Conservation (phyloP, 1,140 invertebrate species). For the Bilobella aurantiaca region DNA sequence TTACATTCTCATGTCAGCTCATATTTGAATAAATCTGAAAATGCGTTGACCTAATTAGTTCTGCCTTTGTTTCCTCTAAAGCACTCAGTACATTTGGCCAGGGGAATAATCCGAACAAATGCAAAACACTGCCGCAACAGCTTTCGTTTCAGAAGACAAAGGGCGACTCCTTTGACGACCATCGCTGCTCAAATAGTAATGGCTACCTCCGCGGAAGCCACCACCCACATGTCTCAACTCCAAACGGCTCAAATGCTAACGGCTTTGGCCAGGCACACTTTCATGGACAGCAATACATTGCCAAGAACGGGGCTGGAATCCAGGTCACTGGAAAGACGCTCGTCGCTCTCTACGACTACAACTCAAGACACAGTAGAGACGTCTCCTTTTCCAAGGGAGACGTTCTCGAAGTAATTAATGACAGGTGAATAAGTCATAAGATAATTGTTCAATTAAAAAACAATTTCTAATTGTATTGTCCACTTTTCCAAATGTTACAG, state of each 20-base stretch:
- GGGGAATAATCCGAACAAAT: conserved; percentile 28
- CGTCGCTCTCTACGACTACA: conserved; percentile 82
- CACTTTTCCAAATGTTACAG: conserved; percentile 36
- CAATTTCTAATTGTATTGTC: background rate
- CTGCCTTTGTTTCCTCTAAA: conserved; percentile 11
- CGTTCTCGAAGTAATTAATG: conserved; percentile 76
- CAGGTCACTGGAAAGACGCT: conserved; percentile 52
- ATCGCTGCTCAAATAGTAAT: conserved; percentile 20
- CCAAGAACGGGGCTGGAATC: conserved; percentile 18
- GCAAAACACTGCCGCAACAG: conserved; percentile 35
- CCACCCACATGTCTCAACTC: conserved; percentile 29
- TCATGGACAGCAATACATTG: conserved; percentile 7
- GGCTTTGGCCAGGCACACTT: conserved; percentile 27
- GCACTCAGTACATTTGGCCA: conserved; percentile 34
- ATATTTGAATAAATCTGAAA: too few species aligned
- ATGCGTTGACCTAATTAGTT: too few species aligned
- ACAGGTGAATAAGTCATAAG: conserved; percentile 44
- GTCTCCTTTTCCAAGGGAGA: conserved; percentile 86
- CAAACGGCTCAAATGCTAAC: conserved; percentile 25
- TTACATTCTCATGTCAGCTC: too few species aligned
- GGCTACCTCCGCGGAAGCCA: conserved; percentile 20
- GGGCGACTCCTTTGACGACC: conserved; percentile 29
- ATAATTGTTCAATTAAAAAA: background rate
- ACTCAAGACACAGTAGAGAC: conserved; percentile 76
- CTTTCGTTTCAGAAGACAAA: conserved; percentile 33